Evolutionary conservation across 2,797 vertebrate genomes (phyloP).

Genomic region (Scomberomorus guttatus): DNA sequence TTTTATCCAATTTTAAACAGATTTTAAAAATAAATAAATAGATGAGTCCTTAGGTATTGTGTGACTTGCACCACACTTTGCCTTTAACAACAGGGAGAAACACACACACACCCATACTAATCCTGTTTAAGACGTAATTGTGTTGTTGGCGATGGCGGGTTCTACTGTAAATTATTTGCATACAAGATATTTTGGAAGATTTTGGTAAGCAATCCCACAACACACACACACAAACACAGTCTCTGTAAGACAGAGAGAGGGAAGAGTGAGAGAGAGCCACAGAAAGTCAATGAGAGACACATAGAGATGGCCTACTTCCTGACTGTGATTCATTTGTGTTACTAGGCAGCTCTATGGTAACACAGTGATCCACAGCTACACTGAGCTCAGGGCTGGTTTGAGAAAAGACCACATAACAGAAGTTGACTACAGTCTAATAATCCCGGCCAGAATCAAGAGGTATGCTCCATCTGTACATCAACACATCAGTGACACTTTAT

Average conservation of each 20-base stretch:
- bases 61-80: not conserved
- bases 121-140: not conserved
- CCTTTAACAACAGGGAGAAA: not conserved
- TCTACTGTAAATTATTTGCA: conserved; percentile 52
- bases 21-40: not conserved
- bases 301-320: conserved; percentile 66
- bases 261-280: conserved; percentile 39
- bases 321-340: conserved; percentile 69
- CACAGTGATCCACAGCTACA: conserved; percentile 42
- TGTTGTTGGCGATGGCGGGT: conserved; percentile 5
- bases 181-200: not conserved
- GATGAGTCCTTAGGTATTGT: not conserved
- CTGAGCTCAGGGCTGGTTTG: conserved; percentile 41
- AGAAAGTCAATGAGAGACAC: conserved; percentile 57
- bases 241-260: not conserved
- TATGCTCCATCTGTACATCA: not conserved
- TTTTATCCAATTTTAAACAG: no score
- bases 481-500: not conserved
- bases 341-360: conserved; percentile 67
- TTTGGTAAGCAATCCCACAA: not conserved
- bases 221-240: not conserved
- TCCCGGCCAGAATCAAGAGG: not conserved
- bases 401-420: conserved; percentile 19
- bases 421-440: not conserved
- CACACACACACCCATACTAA: not conserved